A percentile compares a stretch with the other conserved stretches of the same genome.
These are phyloP conservation scores for Colostygia pectinataria DNA, from an alignment of 2,888 invertebrate genomes.

Conservation along the genomic window DNA sequence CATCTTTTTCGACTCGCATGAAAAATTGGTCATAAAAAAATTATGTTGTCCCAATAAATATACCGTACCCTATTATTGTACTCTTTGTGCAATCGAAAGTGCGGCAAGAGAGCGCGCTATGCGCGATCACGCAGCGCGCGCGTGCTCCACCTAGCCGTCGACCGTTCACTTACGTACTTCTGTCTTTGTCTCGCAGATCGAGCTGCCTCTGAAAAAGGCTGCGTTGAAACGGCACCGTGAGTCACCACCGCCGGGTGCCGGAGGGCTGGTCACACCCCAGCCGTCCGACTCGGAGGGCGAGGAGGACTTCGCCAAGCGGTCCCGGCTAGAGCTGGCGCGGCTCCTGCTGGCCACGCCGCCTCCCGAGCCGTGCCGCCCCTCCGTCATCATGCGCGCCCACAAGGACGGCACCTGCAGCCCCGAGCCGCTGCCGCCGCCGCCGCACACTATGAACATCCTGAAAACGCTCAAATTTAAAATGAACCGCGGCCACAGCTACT, in stretches of 20 bases:
- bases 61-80: too few species aligned
- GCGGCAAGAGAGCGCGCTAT: conserved; percentile 48
- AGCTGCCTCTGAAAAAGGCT: conserved; percentile 70
- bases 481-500: conserved; percentile 85
- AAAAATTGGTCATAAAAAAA: conserved; percentile 22
- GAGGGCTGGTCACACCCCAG: conserved; percentile 88
- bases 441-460: conserved; percentile 83
- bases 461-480: conserved; percentile 89
- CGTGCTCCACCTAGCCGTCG: conserved; percentile 60
- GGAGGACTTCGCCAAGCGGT: conserved; percentile 74
- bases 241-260: conserved; percentile 55
- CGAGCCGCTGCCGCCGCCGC: conserved; percentile 63
- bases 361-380: conserved; percentile 81
- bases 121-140: conserved; percentile 71
- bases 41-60: conserved; percentile 16
- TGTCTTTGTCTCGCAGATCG: conserved; percentile 76
- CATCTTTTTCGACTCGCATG: conserved; percentile 9
- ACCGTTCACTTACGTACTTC: conserved; percentile 70
- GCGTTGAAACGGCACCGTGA: conserved; percentile 64
- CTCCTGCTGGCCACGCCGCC: conserved; percentile 82
- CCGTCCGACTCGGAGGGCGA: conserved; percentile 93
- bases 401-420: conserved; percentile 89
- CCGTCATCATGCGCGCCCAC: conserved; percentile 94
- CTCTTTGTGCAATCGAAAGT: conserved; percentile 73
- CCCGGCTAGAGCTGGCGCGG: conserved; percentile 79